Evolutionary conservation across 2,888 invertebrate genomes (phyloP).

Genomic region (Orthosia cruda): DNA sequence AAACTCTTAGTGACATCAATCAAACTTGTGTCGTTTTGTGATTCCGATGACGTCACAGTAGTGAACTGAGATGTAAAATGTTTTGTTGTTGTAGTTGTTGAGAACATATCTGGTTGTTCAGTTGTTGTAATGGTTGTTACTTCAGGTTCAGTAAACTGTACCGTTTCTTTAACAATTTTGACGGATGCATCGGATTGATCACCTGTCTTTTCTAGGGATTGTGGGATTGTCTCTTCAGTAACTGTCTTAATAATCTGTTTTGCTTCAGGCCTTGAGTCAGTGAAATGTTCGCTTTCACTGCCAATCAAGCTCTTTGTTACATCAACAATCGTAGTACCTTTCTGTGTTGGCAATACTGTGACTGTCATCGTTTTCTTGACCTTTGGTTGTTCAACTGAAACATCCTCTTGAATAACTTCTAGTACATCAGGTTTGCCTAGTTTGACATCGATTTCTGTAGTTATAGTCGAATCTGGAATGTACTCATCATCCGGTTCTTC

Average conservation of each 20-base stretch:
- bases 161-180: slow-evolving; percentile 43
- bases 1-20: slow-evolving; percentile 47
- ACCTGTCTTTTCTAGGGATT: not conserved
- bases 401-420: slow-evolving; percentile 50
- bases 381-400: slow-evolving; percentile 24
- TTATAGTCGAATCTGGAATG: slow-evolving; percentile 78
- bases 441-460: slow-evolving; percentile 79
- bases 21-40: slow-evolving; percentile 28
- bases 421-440: slow-evolving; percentile 64
- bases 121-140: slow-evolving; percentile 23
- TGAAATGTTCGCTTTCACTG: slow-evolving; percentile 70
- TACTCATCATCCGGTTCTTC: slow-evolving; percentile 90
- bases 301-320: slow-evolving; percentile 65
- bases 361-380: slow-evolving; percentile 47
- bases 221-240: slow-evolving; percentile 17
- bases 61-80: slow-evolving; percentile 40
- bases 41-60: slow-evolving; percentile 37
- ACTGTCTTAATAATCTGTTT: slow-evolving; percentile 33
- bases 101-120: slow-evolving; percentile 28
- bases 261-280: slow-evolving; percentile 27
- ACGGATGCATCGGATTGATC: slow-evolving; percentile 20
- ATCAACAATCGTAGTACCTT: slow-evolving; percentile 42
- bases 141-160: slow-evolving; percentile 31
- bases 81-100: slow-evolving; percentile 41
- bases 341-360: slow-evolving; percentile 31